phyloP scores from a whole-genome alignment of 2,888 invertebrate species.

The Eudemis profundana region DNA sequence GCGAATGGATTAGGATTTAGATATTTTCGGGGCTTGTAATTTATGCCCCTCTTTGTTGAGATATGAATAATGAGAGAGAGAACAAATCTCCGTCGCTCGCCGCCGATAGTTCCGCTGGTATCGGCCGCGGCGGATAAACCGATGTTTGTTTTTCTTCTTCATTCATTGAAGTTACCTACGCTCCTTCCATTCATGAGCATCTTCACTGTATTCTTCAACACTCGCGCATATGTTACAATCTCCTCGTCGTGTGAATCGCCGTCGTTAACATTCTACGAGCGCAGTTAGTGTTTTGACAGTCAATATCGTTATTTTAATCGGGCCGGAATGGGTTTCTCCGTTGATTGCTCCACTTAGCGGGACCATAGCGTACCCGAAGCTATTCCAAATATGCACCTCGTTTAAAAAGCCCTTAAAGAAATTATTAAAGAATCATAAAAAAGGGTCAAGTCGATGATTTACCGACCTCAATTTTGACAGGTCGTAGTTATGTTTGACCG shows the following conservation, averaged over 20 bases:
- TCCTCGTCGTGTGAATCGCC: not conserved
- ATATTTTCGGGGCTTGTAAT: constrained; percentile 82
- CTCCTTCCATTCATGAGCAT: constrained; percentile 36
- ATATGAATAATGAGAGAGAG: constrained; percentile 81
- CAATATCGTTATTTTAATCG: constrained; percentile 27
- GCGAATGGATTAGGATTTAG: constrained; percentile 84
- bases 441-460: constrained; percentile 80
- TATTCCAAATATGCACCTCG: constrained; percentile 79
- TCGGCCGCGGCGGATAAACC: constrained; percentile 30
- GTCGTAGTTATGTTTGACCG: constrained; percentile 80
- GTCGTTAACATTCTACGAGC: constrained; percentile 2
- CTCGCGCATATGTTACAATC: not conserved
- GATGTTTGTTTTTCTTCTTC: constrained; percentile 42
- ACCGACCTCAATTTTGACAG: constrained; percentile 83
- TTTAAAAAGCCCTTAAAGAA: constrained; percentile 83
- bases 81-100: constrained; percentile 64
- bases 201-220: constrained; percentile 6
- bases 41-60: constrained; percentile 82
- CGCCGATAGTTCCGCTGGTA: constrained; percentile 52
- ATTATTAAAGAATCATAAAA: constrained; percentile 79
- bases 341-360: constrained; percentile 51
- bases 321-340: constrained; percentile 2
- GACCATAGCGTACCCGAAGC: constrained; percentile 76
- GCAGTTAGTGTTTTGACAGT: constrained; percentile 4
- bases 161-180: constrained; percentile 30